Base-by-base conservation (phyloP, 2,797 vertebrate species). In the Danio aesculapii region DNA sequence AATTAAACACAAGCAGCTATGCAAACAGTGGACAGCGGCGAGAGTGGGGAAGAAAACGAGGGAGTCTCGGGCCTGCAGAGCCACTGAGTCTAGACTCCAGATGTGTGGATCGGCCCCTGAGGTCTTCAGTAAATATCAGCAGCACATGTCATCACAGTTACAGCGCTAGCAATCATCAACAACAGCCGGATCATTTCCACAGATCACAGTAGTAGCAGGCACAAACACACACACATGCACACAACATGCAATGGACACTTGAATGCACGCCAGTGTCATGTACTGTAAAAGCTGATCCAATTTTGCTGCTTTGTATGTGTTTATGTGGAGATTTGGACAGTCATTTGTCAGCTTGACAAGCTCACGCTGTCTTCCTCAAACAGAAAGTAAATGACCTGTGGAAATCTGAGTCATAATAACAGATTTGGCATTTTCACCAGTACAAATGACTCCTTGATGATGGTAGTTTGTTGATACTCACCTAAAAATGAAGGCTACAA, bases 71-170 rank as follows among this genome's bases (percentile, higher is more conserved):
- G 57, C 74, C 84, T 76, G 88, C 89, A 93, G 93, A 94, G 93
- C 91, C 94, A 90, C 90, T 91, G 89, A 94, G 94, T 94, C 94
- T 95, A 95, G 93, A 95, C 94, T 95, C 94, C 94, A 95, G 94
- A 95, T 94, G 94, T 95, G 91, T 88, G 85, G 86, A 70, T 69
- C 87, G 87, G 92, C 92, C 93, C 92, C 91, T 90, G 91, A 92
- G 90, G 91, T 91, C 92, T 92, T 93, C 88, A 90, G 92, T 92
- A 93, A 94, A 91, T 94, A 94, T 93, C 91, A 91, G 87, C 88
- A 74, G 88, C 92, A 93, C 91, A 92, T 91, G 92, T 94, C 93
- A 92, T 93, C 91, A 88, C 89, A 85, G 90, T 82, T 91, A 88
- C 92, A 91, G 91, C 92, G 92, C 91, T 89, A 92, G 57, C 78